phyloP scores from a whole-genome alignment of 2,888 invertebrate species.

The Erebia ligea region DNA sequence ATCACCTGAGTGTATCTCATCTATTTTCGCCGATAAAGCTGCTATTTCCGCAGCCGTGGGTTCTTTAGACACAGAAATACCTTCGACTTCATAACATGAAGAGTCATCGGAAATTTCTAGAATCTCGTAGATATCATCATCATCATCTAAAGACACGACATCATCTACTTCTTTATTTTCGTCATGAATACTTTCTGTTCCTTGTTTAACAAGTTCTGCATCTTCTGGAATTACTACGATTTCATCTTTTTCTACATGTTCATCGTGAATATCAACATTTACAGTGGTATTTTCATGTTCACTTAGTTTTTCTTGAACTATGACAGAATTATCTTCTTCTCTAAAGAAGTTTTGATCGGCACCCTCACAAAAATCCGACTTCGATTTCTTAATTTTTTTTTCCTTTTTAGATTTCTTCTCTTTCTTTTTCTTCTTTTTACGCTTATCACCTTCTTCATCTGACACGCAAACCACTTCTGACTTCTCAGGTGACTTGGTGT shows the following conservation, averaged over 20 bases:
- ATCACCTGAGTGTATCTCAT: constrained; percentile 68
- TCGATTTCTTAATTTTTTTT: constrained; percentile 61
- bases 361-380: constrained; percentile 70
- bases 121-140: constrained; percentile 62
- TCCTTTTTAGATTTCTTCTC: constrained; percentile 72
- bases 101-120: constrained; percentile 71
- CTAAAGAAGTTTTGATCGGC: constrained; percentile 65
- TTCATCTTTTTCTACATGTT: constrained; percentile 33
- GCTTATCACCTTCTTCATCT: constrained; percentile 61
- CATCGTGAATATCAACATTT: neutral
- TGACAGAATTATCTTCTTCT: constrained; percentile 37
- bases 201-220: neutral
- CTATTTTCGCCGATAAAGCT: constrained; percentile 75
- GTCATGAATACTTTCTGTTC: constrained; percentile 1
- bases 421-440: constrained; percentile 60
- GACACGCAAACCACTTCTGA: constrained; percentile 82
- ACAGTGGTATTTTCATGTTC: constrained; percentile 18
- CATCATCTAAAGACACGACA: constrained; percentile 35
- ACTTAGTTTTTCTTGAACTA: constrained; percentile 8
- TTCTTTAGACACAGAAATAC: constrained; percentile 68
- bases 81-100: constrained; percentile 66
- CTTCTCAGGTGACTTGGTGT: constrained; percentile 55
- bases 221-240: constrained; percentile 15
- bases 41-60: constrained; percentile 73
- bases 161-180: neutral